phyloP scores from a whole-genome alignment of 1,140 invertebrate genomes.

The Andrena cerasifolii region DNA sequence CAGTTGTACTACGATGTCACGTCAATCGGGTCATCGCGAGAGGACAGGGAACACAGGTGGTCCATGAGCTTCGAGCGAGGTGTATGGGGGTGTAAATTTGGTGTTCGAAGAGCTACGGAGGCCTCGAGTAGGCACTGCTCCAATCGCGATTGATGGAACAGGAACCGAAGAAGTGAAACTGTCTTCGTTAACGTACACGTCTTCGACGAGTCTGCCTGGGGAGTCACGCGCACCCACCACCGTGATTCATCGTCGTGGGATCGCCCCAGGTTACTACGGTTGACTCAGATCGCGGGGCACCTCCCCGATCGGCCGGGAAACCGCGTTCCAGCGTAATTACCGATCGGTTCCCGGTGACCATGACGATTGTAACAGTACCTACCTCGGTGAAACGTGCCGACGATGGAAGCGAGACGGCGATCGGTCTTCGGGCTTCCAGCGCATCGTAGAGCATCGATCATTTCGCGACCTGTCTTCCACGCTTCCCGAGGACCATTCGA shows the following conservation, averaged over 20 bases:
- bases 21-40: neutral
- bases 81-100: too few species aligned
- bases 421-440: neutral
- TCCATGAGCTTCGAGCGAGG: neutral
- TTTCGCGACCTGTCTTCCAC: neutral
- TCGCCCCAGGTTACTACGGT: constrained; percentile 1
- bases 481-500: constrained; percentile 17
- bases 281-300: neutral
- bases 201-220: too few species aligned
- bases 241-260: constrained; percentile 11
- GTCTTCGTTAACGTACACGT: too few species aligned
- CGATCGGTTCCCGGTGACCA: neutral
- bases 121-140: too few species aligned
- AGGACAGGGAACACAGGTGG: neutral
- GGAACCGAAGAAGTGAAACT: too few species aligned
- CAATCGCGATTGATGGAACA: too few species aligned
- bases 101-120: too few species aligned
- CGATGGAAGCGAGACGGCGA: constrained; percentile 13
- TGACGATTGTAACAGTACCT: constrained; percentile 7
- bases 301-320: neutral
- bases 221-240: neutral
- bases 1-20: neutral
- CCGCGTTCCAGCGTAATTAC: constrained; percentile 12
- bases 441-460: constrained; percentile 41
- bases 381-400: neutral